Evolutionary conservation across 2,797 vertebrate species (phyloP), one percentile per base, ranked within the genome.

Genomic region (Prunella strophiata): DNA sequence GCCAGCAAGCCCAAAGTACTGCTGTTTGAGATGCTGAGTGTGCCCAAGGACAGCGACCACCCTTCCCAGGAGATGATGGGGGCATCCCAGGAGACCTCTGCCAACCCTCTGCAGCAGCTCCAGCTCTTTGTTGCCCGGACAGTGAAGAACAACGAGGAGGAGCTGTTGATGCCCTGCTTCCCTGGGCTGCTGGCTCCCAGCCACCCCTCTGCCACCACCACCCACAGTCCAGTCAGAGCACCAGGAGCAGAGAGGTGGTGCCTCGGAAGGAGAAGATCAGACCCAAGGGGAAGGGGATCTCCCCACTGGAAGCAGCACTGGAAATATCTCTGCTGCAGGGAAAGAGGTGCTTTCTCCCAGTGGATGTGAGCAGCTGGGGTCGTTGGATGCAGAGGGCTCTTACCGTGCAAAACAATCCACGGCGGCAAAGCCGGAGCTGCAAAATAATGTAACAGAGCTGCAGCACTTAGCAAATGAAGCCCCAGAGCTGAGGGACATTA

Each of bases 41-140:
- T 83, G 54, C 70, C 94, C 71, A 96, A 95, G 42, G 58, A 92
- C 10, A 67, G 84, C 0, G 2, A 63, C 15, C 9, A 1, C 4
- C 3, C 50, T 54, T 61, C 70, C 50, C 87, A 42, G 52, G 75
- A 80, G 70, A 15, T 52, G 70, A 16, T 55, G 47, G 38, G 45
- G 40, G 36, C 78, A n/a, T 67, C 96, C 79, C 93, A 91, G 95
- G 98, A 96, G 59, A 75, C 91, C 5, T 54, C 93, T 32, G 88
- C 88, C 23, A 97, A 97, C 52, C 63, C 96, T 16, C 89, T 97
- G 54, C 96, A 97, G 78, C 97, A 97, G 72, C 96, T 96, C 23
- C 96, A 97, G 91, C 94, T 96, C 75, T 97, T 98, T 1, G 97
- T 98, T 14, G 94, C 97, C 11, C 92, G 96, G 50, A 97, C 97